Evolutionary conservation across 2,888 invertebrate genomes (phyloP).

Genomic region (Dexiosoma caninum): DNA sequence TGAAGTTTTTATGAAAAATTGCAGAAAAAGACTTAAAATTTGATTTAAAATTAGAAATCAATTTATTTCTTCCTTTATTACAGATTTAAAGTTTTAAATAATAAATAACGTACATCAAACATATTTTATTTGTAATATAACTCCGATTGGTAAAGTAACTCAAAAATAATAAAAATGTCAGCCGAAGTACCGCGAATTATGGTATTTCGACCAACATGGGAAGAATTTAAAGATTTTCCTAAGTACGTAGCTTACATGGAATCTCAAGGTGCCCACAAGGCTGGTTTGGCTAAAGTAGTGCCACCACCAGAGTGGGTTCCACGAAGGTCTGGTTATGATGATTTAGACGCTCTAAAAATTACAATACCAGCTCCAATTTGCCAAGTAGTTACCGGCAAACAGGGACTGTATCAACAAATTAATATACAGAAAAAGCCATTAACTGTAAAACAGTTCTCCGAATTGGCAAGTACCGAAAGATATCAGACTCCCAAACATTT

Average conservation of each 20-base stretch:
- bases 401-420: slow-evolving; percentile 96
- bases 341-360: slow-evolving; percentile 88
- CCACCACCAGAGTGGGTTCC: slow-evolving; percentile 98
- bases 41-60: slow-evolving; percentile 8
- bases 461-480: slow-evolving; percentile 88
- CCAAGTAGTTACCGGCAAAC: slow-evolving; percentile 95
- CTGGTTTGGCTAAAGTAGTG: slow-evolving; percentile 96
- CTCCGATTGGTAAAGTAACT: not conserved
- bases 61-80: slow-evolving; percentile 46
- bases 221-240: slow-evolving; percentile 97
- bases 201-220: slow-evolving; percentile 95
- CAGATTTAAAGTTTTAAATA: slow-evolving; percentile 40
- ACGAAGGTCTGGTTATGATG: slow-evolving; percentile 88
- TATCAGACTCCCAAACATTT: slow-evolving; percentile 89
- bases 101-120: slow-evolving; percentile 5
- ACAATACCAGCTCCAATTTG: slow-evolving; percentile 96
- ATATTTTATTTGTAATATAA: not conserved
- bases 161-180: slow-evolving; percentile 53
- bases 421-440: slow-evolving; percentile 97
- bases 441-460: slow-evolving; percentile 92
- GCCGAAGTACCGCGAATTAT: slow-evolving; percentile 75
- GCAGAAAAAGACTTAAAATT: slow-evolving; percentile 37
- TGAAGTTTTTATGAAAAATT: slow-evolving; percentile 35
- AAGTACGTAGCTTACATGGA: slow-evolving; percentile 95
- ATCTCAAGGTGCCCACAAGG: slow-evolving; percentile 93